Conservation (phyloP, 2,113 vertebrate species). For the Cervus canadensis region DNA sequence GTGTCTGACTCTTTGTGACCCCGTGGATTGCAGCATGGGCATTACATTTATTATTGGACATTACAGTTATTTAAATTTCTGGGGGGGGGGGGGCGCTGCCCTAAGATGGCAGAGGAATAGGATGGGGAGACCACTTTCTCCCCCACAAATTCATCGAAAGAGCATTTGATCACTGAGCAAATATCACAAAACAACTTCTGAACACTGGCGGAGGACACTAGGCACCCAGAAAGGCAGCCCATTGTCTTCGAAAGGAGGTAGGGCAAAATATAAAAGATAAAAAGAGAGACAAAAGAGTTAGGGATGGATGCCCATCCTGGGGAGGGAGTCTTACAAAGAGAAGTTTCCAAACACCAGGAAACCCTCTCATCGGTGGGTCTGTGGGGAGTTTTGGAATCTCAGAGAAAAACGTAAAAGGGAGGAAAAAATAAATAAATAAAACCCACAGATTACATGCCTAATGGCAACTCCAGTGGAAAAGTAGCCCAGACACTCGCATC, state of each 20-base stretch:
- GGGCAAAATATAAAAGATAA: not conserved
- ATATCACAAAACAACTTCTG: too few relatives aligned
- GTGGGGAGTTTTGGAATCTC: not conserved
- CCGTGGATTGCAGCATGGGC: not conserved
- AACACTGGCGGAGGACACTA: too few relatives aligned
- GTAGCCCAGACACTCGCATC: not conserved
- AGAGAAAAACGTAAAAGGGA: not conserved
- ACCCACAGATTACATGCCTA: too few relatives aligned
- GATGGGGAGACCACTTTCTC: too few relatives aligned
- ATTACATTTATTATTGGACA: too few relatives aligned
- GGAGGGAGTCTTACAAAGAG: not conserved
- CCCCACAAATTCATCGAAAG: too few relatives aligned
- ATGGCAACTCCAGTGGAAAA: not conserved
- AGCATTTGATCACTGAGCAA: too few relatives aligned
- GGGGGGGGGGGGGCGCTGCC: too few relatives aligned
- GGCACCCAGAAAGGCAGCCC: too few relatives aligned
- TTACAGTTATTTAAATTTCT: too few relatives aligned
- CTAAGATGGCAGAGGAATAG: too few relatives aligned
- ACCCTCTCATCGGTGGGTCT: not conserved
- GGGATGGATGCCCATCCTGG: not conserved
- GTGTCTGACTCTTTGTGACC: not conserved
- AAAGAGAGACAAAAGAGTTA: not conserved
- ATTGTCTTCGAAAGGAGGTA: not conserved
- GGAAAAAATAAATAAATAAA: not conserved
- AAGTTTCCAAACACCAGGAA: not conserved